A percentile compares a stretch with the other conserved stretches of the same genome.
phyloP scores from a whole-genome alignment of 2,113 vertebrate genomes.

The Propithecus coquereli region DNA sequence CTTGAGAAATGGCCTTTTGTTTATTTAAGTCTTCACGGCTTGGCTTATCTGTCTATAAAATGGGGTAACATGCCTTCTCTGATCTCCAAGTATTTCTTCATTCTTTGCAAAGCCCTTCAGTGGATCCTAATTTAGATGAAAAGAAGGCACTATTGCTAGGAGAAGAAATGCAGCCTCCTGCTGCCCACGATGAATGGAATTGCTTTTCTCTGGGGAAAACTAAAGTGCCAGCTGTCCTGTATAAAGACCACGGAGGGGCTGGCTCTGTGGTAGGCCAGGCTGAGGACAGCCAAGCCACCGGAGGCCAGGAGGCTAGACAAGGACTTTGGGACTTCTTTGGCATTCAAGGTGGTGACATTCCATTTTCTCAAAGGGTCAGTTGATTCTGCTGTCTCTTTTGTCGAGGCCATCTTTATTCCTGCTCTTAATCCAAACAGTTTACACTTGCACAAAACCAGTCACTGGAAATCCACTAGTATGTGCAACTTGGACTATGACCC shows the following conservation, averaged over 20 bases:
- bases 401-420: constrained; percentile 5
- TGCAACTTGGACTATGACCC: not conserved
- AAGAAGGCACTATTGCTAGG: not conserved
- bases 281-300: not conserved
- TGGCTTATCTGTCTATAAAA: not conserved
- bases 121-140: not conserved
- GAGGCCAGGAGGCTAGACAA: not conserved
- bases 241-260: not conserved
- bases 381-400: not conserved
- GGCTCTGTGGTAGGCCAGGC: not conserved
- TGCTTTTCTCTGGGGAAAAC: not conserved
- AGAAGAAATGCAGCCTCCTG: not conserved
- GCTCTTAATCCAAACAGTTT: not conserved
- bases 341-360: not conserved
- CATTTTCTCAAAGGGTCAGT: not conserved
- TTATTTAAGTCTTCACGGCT: not conserved
- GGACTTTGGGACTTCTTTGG: not conserved
- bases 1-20: not conserved
- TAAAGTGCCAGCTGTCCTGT: not conserved
- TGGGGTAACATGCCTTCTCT: not conserved
- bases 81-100: not conserved
- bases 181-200: not conserved
- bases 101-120: not conserved
- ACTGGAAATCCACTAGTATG: not conserved
- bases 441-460: not conserved